Conservation (phyloP, 2,797 vertebrate genomes). For the Anabas testudineus region DNA sequence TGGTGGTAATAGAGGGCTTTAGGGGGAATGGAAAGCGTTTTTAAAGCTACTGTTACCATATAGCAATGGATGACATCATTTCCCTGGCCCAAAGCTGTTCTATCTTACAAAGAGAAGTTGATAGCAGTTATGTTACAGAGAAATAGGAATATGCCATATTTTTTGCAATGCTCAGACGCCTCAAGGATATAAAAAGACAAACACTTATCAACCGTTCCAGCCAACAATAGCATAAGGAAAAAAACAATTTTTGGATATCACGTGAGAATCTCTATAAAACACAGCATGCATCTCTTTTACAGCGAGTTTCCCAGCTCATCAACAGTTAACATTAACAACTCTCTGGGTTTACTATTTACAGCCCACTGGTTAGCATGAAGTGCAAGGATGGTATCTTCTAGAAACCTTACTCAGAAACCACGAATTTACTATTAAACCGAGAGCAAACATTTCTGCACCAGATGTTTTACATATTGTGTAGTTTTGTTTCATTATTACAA, state of each 20-base stretch:
- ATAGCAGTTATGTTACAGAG: not conserved
- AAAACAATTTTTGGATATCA: slow-evolving; percentile 3
- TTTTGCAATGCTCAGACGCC: slow-evolving; percentile 12
- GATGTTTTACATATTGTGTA: no score
- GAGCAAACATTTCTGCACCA: slow-evolving; percentile 33
- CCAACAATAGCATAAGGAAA: not conserved
- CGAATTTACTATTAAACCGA: slow-evolving; percentile 64
- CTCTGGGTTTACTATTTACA: slow-evolving; percentile 69
- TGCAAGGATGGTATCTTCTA: slow-evolving; percentile 47
- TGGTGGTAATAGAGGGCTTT: slow-evolving; percentile 15
- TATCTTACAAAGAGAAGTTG: slow-evolving; percentile 1
- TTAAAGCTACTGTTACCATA: slow-evolving; percentile 56
- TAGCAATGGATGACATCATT: slow-evolving; percentile 50
- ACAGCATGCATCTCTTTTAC: slow-evolving; percentile 17
- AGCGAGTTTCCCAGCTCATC: slow-evolving; percentile 44
- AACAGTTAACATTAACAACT: slow-evolving; percentile 67
- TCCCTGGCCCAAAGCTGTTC: slow-evolving; percentile 22
- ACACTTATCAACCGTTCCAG: slow-evolving; percentile 14
- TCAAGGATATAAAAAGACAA: slow-evolving; percentile 15
- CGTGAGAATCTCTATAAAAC: not conserved
- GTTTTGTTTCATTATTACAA: no score
- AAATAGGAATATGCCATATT: not conserved
- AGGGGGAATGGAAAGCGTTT: slow-evolving; percentile 23
- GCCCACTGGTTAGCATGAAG: slow-evolving; percentile 54
- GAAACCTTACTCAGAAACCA: slow-evolving; percentile 68